Conservation (phyloP, 2,797 vertebrate species). For the Galago senegalensis region DNA sequence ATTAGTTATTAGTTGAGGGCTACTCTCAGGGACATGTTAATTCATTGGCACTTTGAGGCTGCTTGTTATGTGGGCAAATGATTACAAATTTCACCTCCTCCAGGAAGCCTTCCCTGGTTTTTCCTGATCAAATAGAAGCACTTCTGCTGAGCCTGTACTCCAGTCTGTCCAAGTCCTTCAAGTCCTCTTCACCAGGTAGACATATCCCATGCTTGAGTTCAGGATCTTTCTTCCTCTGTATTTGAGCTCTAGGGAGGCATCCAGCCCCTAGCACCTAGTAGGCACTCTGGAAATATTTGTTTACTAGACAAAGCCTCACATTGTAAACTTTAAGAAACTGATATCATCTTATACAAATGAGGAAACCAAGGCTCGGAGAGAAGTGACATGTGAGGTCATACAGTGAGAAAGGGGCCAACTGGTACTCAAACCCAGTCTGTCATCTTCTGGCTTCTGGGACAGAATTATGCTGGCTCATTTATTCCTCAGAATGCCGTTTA, state of each 20-base stretch:
- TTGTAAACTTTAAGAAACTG: slow-evolving; percentile 57
- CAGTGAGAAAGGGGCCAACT: not conserved
- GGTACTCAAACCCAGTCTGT: not conserved
- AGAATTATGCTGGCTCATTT: not conserved
- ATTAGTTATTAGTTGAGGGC: not conserved
- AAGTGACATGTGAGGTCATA: slow-evolving; percentile 71
- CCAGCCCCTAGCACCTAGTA: not conserved
- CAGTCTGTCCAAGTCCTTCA: not conserved
- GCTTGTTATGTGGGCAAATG: not conserved
- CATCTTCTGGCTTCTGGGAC: not conserved
- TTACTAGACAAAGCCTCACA: not conserved
- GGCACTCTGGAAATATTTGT: slow-evolving; percentile 6
- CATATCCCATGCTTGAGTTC: not conserved
- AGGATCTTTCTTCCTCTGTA: not conserved
- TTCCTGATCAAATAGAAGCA: not conserved
- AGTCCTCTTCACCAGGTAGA: not conserved
- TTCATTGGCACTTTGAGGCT: not conserved
- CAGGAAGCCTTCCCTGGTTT: slow-evolving; percentile 1
- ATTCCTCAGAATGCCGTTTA: not conserved
- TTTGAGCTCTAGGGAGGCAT: not conserved
- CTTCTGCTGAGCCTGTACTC: not conserved
- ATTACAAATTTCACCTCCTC: not conserved
- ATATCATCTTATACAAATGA: slow-evolving; percentile 69
- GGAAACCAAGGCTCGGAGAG: slow-evolving; percentile 48
- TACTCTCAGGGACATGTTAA: not conserved